These are phyloP conservation scores for Cichlasoma orientale DNA, from an alignment of 2,797 vertebrate species.

Conservation along the genomic window DNA sequence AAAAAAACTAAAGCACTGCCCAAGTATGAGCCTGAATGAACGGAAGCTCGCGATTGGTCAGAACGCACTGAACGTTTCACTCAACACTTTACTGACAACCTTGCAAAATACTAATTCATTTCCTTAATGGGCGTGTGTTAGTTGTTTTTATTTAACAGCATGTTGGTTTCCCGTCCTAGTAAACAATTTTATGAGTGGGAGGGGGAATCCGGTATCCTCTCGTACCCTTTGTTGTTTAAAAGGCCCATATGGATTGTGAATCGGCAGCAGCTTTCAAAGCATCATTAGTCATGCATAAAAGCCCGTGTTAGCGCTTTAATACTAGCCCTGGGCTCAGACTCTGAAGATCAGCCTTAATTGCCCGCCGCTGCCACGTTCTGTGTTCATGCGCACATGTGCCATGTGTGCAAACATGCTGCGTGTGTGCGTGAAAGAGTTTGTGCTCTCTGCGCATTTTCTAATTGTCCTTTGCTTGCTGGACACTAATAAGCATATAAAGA, in stretches of 20 bases:
- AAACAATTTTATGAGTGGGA: slow-evolving; percentile 74
- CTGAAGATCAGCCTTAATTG: slow-evolving; percentile 81
- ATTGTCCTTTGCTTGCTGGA: slow-evolving; percentile 60
- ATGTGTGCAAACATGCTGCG: neutral
- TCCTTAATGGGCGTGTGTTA: slow-evolving; percentile 73
- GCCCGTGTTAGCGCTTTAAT: slow-evolving; percentile 78
- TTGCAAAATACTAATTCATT: slow-evolving; percentile 70
- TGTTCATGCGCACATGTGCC: slow-evolving; percentile 14
- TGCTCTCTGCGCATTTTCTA: slow-evolving; percentile 43
- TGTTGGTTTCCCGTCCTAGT: slow-evolving; percentile 74
- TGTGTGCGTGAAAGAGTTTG: neutral
- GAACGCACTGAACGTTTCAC: slow-evolving; percentile 44
- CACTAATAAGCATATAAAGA: slow-evolving; percentile 71
- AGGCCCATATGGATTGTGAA: slow-evolving; percentile 81
- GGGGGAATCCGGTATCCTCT: slow-evolving; percentile 64
- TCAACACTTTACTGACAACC: slow-evolving; percentile 54
- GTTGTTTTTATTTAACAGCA: slow-evolving; percentile 72
- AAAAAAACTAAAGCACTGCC: slow-evolving; percentile 16
- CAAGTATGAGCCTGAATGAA: slow-evolving; percentile 27
- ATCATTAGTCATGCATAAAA: slow-evolving; percentile 84
- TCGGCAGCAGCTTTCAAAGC: slow-evolving; percentile 77
- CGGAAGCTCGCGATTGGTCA: slow-evolving; percentile 45
- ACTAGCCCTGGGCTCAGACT: slow-evolving; percentile 71
- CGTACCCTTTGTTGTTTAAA: slow-evolving; percentile 78
- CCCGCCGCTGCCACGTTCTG: slow-evolving; percentile 68